Evolutionary conservation across 2,888 invertebrate species (phyloP), one percentile per base, ranked within the genome.

Genomic region (Cenopis cana): DNA sequence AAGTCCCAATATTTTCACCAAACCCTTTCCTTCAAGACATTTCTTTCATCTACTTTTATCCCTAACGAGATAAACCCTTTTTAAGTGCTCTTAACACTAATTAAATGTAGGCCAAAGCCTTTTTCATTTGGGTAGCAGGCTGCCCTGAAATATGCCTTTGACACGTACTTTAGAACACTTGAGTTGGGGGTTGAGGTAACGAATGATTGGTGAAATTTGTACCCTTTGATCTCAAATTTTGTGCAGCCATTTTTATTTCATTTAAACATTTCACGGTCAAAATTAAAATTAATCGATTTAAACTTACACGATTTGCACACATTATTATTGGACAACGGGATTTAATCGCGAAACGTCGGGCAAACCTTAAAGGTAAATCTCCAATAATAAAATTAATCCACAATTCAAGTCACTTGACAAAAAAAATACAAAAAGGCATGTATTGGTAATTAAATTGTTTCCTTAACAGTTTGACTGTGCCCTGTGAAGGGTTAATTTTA

Each of bases 151-250:
- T 41, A 59, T 69, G 64, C 56, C 46, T 59, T 57, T 50, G 54
- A 52, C 29, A 24, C 33, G 61, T 57, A 59, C 65, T 69, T 54
- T 52, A 12, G 33, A 52, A 50, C 18, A 29, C 57, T 65, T 41
- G 29, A 36, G 46, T 46, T n/a, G 65, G 41, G 4, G 14, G 52
- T 36, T 52, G 29, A 56, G 64, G 64, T 56, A 49, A 52, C 56
- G 69, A 59, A 69, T 69, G 65, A 69, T 69, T 69, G 69, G 24
- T 52, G n/a, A 59, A 41, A 50, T 64, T 69, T 57, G 18, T 29
- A 29, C 33, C 59, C 52, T 70, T 65, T 70, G 70, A 70, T 70
- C 59, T 56, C n/a, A 18, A 11, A 52, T 36, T 41, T 70, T 59
- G 29, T 29, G 57, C 14, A 65, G n/a, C 10, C 36, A 11, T 36